Evolutionary conservation across 2,888 invertebrate species (phyloP), one percentile per base, ranked within the genome.

Genomic region (Chironomus tentans): DNA sequence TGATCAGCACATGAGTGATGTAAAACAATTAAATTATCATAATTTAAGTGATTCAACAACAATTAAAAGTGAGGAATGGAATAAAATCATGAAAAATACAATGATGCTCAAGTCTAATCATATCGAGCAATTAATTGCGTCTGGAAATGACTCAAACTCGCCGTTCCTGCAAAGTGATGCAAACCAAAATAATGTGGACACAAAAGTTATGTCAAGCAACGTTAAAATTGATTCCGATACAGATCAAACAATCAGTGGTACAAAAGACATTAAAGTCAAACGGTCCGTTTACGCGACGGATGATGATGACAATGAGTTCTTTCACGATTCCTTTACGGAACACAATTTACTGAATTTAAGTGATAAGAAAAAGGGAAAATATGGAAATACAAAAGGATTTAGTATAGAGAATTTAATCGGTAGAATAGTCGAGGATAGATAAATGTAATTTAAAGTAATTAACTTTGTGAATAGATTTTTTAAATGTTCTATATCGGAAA

Each of bases 351-450:
- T 69, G 6, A 76, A 68, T 46, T 28, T 76, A 38, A 69, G 69
- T 76, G 76, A 76, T n/a, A 76, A 46, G 22, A 76, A 76, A 56
- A 62, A 68, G 15, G 69, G 69, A 50, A 76, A 69, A 50, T 69
- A 69, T 28, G 69, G 69, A 15, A 76, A 76, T 69, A 28, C 48
- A 12, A 83, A 82, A 78, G 84, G 83, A 77, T 84, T 84, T 78
- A 84, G 84, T 77, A 84, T 84, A 78, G 84, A 84, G 78, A 83
- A 84, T 4, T 78, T 84, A 76, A 84, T 84, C 77, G 84, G 84
- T 0, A 79, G 80, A 71, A 80, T 80, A 62, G 80, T 82, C 3
- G 82, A 82, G 74, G 79, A 76, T 28, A 76, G 76, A 76, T 76
- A 76, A 50, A 65, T 47, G 38, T 21, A 22, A 65, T 21, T 65